Evolutionary conservation across 2,888 invertebrate genomes (phyloP).

Genomic region (Andrena fulva): DNA sequence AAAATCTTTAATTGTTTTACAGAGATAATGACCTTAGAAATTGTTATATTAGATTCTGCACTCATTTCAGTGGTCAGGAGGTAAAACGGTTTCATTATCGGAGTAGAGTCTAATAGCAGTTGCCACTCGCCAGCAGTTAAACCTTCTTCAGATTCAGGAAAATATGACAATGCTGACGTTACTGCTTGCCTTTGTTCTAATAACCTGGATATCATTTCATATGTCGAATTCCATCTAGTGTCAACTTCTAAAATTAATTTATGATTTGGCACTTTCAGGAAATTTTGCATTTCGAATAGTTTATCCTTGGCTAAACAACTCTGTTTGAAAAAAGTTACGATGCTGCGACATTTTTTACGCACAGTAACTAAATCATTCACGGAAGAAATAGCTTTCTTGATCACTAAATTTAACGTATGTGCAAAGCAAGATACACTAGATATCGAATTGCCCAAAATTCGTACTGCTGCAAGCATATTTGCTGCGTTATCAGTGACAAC

Average conservation of each 20-base stretch:
- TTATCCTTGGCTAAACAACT: neutral
- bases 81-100: no score
- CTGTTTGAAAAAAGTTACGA: neutral
- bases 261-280: neutral
- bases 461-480: conserved; percentile 9
- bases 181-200: neutral
- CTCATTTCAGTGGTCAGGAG: no score
- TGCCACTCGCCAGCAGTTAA: no score
- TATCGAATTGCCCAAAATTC: neutral
- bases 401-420: neutral
- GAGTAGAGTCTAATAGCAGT: no score
- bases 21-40: no score
- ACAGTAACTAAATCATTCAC: no score
- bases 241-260: neutral
- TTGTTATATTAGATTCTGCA: no score
- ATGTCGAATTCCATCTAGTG: neutral
- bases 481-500: neutral
- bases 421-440: neutral
- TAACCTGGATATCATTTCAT: neutral
- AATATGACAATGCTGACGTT: neutral
- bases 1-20: no score
- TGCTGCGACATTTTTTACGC: neutral
- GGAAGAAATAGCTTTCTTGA: neutral
- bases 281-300: neutral
- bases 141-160: no score